Evolutionary conservation across 1,140 invertebrate species (phyloP), one percentile per base, ranked within the genome.

Genomic region (Parasteatoda tepidariorum): DNA sequence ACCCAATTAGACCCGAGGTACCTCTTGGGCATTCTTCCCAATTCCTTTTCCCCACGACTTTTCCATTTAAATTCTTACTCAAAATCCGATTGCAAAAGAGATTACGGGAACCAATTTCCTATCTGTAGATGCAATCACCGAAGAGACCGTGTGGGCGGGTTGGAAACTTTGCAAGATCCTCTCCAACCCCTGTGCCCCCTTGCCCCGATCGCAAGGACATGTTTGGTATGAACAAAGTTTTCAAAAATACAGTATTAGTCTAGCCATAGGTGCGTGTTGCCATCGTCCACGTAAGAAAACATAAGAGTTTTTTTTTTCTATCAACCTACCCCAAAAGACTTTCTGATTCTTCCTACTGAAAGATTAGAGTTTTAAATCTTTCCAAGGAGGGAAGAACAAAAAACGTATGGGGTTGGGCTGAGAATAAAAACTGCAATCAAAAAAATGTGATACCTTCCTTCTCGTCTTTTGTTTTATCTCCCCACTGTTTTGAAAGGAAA

Each of bases 31-130:
- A 79, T 79, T 82, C 78, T 54, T 59, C 59, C 66, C 67, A 28
- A 41, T 61, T 57, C 54, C 33, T 68, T 73, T 48, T 9, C 18
- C 57, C 66, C 28, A 70, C 66, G 18, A 48, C 70, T 55, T 82
- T 82, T 82, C 78, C 78, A 82, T 82, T 82, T 82, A 82, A 82
- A 82, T 82, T 82, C 78, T 82, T 82, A 82, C 64, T 82, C 78
- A 70, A 82, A 82, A 82, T 81, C 78, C 78, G 78, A 82, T 82
- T 82, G 66, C 78, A 41, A 82, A 70, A 70, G 78, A 82, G 78
- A 82, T 82, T 82, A 82, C 78, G 33, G 78, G 71, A 82, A 82
- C 66, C 78, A 82, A 82, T 82, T 82, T 82, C 78, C 41, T 82
- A 82, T 82, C 78, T 66, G 41, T 13, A 48, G 55, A 82, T 61